Percentiles rank a stretch among this genome's conserved stretches.
phyloP scores from a whole-genome alignment of 1,140 invertebrate genomes.

The Chironomus striatipennis region DNA sequence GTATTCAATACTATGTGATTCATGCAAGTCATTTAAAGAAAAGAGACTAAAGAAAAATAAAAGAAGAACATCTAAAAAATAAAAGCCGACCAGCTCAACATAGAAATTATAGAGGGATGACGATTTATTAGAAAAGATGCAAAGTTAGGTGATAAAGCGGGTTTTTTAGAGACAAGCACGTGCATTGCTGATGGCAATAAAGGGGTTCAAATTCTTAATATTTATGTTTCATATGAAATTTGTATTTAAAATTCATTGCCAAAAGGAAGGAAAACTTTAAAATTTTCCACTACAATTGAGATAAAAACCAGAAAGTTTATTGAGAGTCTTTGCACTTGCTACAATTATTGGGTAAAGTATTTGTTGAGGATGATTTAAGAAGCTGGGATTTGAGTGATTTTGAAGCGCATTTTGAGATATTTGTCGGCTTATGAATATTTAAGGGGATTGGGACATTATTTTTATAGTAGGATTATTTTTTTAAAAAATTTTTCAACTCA shows the following conservation, averaged over 20 bases:
- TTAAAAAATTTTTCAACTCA: no score
- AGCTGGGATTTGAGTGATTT: no score
- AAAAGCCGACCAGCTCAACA: not conserved
- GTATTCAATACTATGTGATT: not conserved
- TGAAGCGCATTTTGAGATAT: no score
- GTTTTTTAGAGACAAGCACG: not conserved
- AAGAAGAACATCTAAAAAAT: no score
- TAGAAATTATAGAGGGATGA: constrained; percentile 13
- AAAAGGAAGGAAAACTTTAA: not conserved
- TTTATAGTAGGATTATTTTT: no score
- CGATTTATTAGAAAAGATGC: not conserved
- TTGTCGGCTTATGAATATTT: no score
- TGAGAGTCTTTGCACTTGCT: not conserved
- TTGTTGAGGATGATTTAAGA: no score
- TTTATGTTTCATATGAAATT: not conserved
- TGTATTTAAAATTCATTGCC: not conserved
- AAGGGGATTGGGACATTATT: no score
- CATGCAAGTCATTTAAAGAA: not conserved
- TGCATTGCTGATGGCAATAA: not conserved
- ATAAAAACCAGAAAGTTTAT: not conserved
- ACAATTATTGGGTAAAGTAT: no score
- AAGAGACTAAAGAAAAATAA: no score
- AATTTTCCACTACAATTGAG: constrained; percentile 8
- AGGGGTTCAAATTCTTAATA: not conserved
- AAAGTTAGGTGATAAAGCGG: constrained; percentile 1